phyloP scores from a whole-genome alignment of 1,140 invertebrate species.

The Pseudachorutes palmiensis region DNA sequence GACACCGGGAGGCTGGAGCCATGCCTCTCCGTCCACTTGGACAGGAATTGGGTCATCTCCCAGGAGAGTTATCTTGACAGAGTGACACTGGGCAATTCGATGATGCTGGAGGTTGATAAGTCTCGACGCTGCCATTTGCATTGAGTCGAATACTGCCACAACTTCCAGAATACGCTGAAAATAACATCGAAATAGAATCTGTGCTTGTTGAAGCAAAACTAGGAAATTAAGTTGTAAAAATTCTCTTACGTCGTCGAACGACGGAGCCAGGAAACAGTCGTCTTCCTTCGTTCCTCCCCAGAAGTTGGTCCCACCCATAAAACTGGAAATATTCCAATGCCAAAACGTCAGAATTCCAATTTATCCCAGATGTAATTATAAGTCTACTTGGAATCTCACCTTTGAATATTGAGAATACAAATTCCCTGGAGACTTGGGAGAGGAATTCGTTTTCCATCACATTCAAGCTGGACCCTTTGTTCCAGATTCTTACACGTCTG shows the following conservation, averaged over 20 bases:
- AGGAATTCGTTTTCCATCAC: conserved; percentile 83
- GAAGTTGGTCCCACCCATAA: conserved; percentile 97
- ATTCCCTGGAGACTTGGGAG: conserved; percentile 90
- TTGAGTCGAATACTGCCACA: conserved; percentile 75
- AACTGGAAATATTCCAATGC: conserved; percentile 55
- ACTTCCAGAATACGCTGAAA: conserved; percentile 15
- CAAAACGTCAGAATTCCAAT: conserved; percentile 8
- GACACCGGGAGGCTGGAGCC: conserved; percentile 93
- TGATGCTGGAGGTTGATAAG: conserved; percentile 93
- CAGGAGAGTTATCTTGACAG: conserved; percentile 89
- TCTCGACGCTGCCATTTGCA: conserved; percentile 92
- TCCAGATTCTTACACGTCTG: conserved; percentile 95
- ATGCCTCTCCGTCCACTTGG: conserved; percentile 88
- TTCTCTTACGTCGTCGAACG: conserved; percentile 85
- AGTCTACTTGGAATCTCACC: conserved; percentile 44
- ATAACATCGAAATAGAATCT: conserved; percentile 45
- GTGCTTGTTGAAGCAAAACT: too few relatives aligned
- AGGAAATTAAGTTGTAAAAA: conserved; percentile 45
- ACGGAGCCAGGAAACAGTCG: conserved; percentile 75
- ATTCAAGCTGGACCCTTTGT: conserved; percentile 84
- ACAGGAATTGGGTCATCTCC: conserved; percentile 49
- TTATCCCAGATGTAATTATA: not conserved
- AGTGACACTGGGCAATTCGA: conserved; percentile 90
- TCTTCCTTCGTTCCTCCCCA: conserved; percentile 89
- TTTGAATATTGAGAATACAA: conserved; percentile 94